Percentiles rank a stretch among this genome's conserved stretches.
Conservation (phyloP, 2,888 invertebrate genomes). For the Lepetodrilus schrolli region DNA sequence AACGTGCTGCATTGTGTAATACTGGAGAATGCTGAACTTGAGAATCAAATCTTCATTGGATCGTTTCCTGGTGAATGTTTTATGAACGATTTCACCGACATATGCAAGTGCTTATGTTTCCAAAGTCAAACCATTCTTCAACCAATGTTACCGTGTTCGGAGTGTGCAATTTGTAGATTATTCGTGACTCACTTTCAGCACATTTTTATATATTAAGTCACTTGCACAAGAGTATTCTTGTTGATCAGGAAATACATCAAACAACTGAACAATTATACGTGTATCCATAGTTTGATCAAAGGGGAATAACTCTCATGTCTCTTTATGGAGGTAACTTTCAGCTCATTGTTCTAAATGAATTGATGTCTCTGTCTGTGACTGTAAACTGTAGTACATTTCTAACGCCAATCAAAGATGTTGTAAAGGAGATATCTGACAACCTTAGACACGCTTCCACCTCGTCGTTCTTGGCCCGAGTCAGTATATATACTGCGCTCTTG, state of each 20-base stretch:
- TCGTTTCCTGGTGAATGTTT: background rate
- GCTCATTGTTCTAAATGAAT: too few relatives aligned
- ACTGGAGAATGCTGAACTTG: background rate
- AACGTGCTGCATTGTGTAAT: background rate
- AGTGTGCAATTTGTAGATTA: background rate
- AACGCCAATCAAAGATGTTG: too few relatives aligned
- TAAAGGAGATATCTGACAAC: too few relatives aligned
- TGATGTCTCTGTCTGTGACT: too few relatives aligned
- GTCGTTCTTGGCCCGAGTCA: too few relatives aligned
- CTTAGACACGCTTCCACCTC: too few relatives aligned
- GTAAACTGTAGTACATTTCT: too few relatives aligned
- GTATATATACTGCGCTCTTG: too few relatives aligned
- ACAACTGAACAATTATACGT: background rate
- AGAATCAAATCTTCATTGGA: background rate
- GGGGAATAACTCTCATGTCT: background rate
- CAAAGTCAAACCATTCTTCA: background rate
- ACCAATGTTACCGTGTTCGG: background rate
- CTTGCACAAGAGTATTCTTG: background rate
- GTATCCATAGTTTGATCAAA: background rate
- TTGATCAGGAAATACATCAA: background rate
- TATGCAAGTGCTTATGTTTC: background rate
- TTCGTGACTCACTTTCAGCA: background rate
- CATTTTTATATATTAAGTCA: slow-evolving; percentile 20
- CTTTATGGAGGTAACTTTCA: too few relatives aligned
- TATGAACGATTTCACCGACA: background rate